Base-by-base conservation (phyloP, 1,140 invertebrate genomes). In the Trachelipus rathkii region DNA sequence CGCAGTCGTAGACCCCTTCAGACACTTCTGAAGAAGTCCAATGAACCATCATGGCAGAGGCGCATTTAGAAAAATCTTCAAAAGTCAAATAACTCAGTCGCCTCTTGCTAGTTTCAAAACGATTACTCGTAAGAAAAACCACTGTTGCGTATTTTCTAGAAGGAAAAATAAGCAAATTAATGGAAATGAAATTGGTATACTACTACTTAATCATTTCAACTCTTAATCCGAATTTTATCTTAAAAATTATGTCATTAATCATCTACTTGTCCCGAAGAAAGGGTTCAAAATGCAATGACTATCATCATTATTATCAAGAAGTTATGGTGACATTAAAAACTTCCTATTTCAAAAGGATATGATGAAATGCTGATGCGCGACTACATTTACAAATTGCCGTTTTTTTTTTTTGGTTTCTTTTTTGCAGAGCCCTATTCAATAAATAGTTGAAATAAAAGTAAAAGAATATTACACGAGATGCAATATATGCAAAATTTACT, bases 71-170 rank as follows among this genome's bases (percentile, higher is more conserved):
- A 83, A 97, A 92, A 83, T 96, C 94, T 66, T 90, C 88, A 86
- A 97, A 97, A 10, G 90, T 92, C 69, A 98, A 85, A 84, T 95
- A 74, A n/a, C 92, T 91, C 0, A 98, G 85, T 84, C n/a, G n/a
- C 78, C 93, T 89, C 87, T 98, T 98, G 4, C 90, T 90, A 94
- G n/a, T 95, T 86, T 98, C 96, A 85, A 98, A 97, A 77, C 95
- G 88, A 84, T 97, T 91, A 83, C 92, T 95, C 0, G 92, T 91
- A 79, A 98, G 90, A 83, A n/a, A n/a, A 97, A 98, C 0, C 1
- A 33, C 33, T 33, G 33, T 33, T 33, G 33, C n/a, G n/a, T 6
- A 33, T 6, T 33, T 33, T 33, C 33, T 33, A 96, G 94, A 70
- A 98, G 92, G 10, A 94, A 93, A 43, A 93, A n/a, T n/a, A 93